Base-by-base conservation (phyloP, 1,140 invertebrate species). In the Hormaphis cornu region DNA sequence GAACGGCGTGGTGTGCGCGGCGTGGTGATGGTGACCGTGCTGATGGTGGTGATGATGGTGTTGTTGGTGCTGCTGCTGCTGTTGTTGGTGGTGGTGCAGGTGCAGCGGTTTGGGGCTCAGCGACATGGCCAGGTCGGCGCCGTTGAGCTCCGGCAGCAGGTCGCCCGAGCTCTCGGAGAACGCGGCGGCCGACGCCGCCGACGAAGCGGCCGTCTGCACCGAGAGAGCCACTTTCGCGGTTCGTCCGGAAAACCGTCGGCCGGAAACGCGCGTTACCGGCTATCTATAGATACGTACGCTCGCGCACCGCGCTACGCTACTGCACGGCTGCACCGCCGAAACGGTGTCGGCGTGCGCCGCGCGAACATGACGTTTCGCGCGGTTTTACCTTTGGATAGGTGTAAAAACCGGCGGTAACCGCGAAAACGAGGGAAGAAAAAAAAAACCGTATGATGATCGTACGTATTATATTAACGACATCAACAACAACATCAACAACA, bases 101-200 rank as follows among this genome's bases (percentile, higher is more conserved):
- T 85, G 83, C 75, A 86, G 84, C 56, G 81, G 81, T 80, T 91
- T 92, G 71, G 89, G 89, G 78, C 89, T 90, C 78, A 92, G 81
- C 82, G 89, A 91, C 89, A 92, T 92, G 80, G 89, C 90, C 84
- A 91, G 84, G 79, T 91, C 89, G 76, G 87, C 88, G 73, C 88
- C 87, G 84, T 89, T 90, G 76, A 91, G 83, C 77, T 89, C 88
- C 74, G 88, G 87, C 80, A 89, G 81, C 74, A 88, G 79, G 74
- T 75, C 80, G n/a, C 73, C 74, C n/a, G 73, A 73, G 72, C 73
- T 73, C 70, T 71, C 69, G 59, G 69, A 48, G 26, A 59, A 59
- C 54, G 50, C 61, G 61, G 50, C 61, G 61, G 61, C 61, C 50
- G 61, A 66, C 50, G 61, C 61, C 61, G 61, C 61, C 44, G 61